A percentile compares a stretch with the other conserved stretches of the same genome.
Conservation (phyloP, 2,113 vertebrate species). For the Notiomystis cincta region DNA sequence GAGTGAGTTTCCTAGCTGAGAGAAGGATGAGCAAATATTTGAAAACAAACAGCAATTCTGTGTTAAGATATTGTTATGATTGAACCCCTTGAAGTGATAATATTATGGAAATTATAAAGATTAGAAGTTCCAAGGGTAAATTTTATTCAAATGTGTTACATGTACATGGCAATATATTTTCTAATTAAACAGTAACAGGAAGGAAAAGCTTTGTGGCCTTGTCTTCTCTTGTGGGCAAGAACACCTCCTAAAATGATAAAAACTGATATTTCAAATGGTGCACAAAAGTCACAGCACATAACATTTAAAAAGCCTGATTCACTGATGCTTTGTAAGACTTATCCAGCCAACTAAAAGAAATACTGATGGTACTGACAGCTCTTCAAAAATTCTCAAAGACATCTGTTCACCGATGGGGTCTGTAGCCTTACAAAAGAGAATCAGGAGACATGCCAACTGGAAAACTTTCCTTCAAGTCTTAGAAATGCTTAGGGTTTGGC, state of each 20-base stretch:
- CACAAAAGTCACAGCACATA: not conserved
- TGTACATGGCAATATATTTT: not conserved
- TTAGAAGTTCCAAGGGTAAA: not conserved
- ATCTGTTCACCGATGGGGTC: not conserved
- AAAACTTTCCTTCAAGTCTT: not conserved
- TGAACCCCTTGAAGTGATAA: not conserved
- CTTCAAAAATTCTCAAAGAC: not conserved
- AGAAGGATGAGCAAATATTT: not conserved
- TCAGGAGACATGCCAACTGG: not conserved
- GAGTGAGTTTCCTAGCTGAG: not conserved
- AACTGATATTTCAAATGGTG: not conserved
- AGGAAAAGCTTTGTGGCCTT: not conserved
- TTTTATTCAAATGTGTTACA: not conserved
- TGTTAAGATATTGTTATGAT: not conserved
- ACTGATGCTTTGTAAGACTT: not conserved
- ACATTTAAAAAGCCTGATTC: not conserved
- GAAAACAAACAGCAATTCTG: not conserved
- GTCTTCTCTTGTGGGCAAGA: not conserved
- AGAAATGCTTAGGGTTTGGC: not conserved
- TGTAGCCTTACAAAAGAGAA: not conserved
- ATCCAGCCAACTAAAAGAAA: not conserved
- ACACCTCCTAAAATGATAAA: not conserved
- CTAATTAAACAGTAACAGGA: not conserved
- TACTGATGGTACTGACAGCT: not conserved
- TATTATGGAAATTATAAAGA: not conserved